phyloP scores from a whole-genome alignment of 2,113 vertebrate species.

The Clarias batrachus region DNA sequence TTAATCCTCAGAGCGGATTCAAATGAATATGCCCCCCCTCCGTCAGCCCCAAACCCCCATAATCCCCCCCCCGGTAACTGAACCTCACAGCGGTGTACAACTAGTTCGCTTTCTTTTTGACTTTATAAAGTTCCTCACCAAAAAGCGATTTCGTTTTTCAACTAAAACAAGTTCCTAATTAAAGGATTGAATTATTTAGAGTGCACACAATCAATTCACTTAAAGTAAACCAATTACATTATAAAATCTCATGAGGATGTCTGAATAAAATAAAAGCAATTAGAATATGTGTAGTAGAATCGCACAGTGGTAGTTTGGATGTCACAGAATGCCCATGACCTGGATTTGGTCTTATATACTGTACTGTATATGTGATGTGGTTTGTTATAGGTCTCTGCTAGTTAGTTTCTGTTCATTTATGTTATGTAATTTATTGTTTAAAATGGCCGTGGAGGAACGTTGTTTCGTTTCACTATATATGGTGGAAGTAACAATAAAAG shows the following conservation, averaged over 20 bases:
- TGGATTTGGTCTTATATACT: not conserved
- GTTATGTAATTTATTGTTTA: too few species aligned
- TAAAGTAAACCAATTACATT: not conserved
- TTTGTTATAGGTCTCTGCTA: too few species aligned
- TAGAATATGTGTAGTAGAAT: not conserved
- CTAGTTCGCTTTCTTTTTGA: not conserved
- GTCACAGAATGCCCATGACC: not conserved
- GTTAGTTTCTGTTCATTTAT: too few species aligned
- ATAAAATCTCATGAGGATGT: not conserved
- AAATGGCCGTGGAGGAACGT: too few species aligned
- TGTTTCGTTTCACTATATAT: too few species aligned
- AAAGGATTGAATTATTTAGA: not conserved
- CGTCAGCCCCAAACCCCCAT: too few species aligned
- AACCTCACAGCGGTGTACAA: not conserved
- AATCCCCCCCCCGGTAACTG: too few species aligned
- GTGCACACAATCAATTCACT: not conserved
- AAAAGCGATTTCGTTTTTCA: not conserved
- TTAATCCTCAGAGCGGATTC: conserved; percentile 28
- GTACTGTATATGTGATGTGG: too few species aligned
- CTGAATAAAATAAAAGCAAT: not conserved
- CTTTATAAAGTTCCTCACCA: not conserved
- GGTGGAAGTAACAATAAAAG: too few species aligned
- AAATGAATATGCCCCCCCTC: not conserved
- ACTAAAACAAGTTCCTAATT: not conserved
- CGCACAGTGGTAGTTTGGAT: not conserved